A percentile compares a stretch with the other conserved stretches of the same genome.
phyloP scores from a whole-genome alignment of 2,888 invertebrate species.

The Petrolisthes cinctipes region DNA sequence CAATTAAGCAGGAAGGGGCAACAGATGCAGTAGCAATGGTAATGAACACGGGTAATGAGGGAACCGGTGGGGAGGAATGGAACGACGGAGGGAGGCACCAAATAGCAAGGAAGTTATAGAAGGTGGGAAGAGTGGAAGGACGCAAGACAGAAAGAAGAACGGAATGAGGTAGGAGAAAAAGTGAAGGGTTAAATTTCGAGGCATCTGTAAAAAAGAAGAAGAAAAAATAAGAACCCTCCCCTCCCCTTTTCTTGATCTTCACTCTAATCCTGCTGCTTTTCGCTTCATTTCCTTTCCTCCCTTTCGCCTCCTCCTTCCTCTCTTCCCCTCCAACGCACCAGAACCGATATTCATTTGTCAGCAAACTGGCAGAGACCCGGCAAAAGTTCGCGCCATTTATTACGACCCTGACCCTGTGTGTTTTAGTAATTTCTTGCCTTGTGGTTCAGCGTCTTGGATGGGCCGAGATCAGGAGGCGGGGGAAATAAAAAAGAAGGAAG shows the following conservation, averaged over 20 bases:
- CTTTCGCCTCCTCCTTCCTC: background rate
- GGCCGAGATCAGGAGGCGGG: background rate
- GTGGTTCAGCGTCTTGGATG: background rate
- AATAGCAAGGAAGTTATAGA: background rate
- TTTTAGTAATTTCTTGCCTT: background rate
- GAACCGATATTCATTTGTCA: constrained; percentile 48
- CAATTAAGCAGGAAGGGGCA: constrained; percentile 49
- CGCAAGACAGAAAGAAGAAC: background rate
- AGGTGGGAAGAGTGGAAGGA: background rate
- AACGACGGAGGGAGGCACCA: background rate
- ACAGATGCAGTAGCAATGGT: constrained; percentile 45
- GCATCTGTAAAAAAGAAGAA: background rate
- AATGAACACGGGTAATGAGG: constrained; percentile 49
- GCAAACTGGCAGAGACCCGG: constrained; percentile 33
- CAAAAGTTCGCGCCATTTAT: constrained; percentile 45
- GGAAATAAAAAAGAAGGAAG: background rate
- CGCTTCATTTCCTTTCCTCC: constrained; percentile 5
- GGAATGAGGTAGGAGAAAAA: background rate
- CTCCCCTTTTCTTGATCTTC: background rate
- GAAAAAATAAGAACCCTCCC: constrained; percentile 14
- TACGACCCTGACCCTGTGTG: constrained; percentile 25
- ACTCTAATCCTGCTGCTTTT: background rate
- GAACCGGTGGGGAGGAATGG: background rate
- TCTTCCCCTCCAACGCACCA: background rate
- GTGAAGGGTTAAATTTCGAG: background rate